Conservation (phyloP, 2,113 vertebrate genomes). For the Meriones unguiculatus region DNA sequence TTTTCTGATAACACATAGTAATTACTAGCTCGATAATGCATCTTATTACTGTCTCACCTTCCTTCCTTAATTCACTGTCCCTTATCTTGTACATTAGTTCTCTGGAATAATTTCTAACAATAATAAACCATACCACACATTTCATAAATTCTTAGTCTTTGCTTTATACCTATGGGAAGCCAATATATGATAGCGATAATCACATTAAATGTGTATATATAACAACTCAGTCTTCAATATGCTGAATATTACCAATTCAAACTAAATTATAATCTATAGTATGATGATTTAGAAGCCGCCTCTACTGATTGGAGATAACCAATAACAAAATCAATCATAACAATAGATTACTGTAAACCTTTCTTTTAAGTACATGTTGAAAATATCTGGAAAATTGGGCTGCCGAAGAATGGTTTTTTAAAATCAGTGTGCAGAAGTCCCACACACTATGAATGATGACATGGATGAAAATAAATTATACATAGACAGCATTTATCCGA, state of each 20-base stretch:
- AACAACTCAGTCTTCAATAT: not conserved
- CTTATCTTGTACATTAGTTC: not conserved
- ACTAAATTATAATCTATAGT: not conserved
- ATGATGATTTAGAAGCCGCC: not conserved
- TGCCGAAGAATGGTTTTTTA: not conserved
- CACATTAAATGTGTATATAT: not conserved
- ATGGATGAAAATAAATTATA: slow-evolving; percentile 6
- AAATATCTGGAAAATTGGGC: not conserved
- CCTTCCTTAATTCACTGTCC: not conserved
- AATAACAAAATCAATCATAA: not conserved
- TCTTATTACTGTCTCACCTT: not conserved
- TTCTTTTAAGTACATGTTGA: not conserved
- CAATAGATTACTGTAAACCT: not conserved
- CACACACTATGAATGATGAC: not conserved
- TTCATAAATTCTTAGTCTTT: not conserved
- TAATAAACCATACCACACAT: not conserved
- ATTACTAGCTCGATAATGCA: not conserved
- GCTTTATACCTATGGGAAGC: not conserved
- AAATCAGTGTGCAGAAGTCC: not conserved
- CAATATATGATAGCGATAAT: not conserved
- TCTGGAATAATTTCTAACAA: not conserved
- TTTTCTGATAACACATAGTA: not conserved
- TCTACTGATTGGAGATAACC: not conserved
- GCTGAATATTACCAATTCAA: not conserved
- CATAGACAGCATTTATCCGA: not conserved